Evolutionary conservation across 2,888 invertebrate species (phyloP).

Genomic region (Stenichneumon culpator): DNA sequence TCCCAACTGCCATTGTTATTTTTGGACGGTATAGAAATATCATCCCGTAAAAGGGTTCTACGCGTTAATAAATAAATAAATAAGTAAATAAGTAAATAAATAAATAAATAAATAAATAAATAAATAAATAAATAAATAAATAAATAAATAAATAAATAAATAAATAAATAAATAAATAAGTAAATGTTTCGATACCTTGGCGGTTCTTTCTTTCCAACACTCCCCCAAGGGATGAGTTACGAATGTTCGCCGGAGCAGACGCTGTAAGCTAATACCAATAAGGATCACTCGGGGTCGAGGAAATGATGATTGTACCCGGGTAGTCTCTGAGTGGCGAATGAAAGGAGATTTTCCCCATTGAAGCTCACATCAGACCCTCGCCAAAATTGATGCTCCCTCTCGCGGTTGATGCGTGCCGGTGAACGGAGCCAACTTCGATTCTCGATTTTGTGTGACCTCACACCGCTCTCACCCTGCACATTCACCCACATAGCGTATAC

Average conservation of each 20-base stretch:
- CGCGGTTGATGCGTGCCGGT: slow-evolving; percentile 40
- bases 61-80: no score
- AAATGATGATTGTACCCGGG: background rate
- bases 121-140: no score
- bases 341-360: slow-evolving; percentile 20
- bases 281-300: background rate
- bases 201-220: no score
- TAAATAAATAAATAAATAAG: no score
- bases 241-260: background rate
- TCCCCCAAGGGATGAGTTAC: background rate
- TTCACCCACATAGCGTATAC: background rate
- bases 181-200: no score
- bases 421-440: slow-evolving; percentile 69
- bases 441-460: slow-evolving; percentile 54
- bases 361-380: slow-evolving; percentile 25
- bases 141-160: no score
- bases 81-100: no score
- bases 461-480: slow-evolving; percentile 24
- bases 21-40: no score
- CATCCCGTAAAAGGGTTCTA: no score
- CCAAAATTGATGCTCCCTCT: slow-evolving; percentile 51
- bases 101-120: no score
- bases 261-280: background rate
- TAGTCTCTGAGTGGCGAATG: background rate
- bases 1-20: no score